Evolutionary conservation across 2,888 invertebrate species (phyloP).

Genomic region (Parnassius apollo): DNA sequence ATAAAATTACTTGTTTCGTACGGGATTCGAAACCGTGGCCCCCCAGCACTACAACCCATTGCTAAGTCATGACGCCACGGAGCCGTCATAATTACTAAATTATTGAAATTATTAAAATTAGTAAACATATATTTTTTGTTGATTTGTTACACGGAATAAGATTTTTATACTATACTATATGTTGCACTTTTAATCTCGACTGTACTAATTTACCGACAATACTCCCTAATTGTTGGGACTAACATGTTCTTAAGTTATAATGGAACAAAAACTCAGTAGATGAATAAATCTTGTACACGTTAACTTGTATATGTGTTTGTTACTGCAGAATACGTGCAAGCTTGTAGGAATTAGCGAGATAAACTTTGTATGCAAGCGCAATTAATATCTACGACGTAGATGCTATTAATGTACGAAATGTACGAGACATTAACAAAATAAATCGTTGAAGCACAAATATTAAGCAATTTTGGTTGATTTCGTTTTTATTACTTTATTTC

Average conservation of each 20-base stretch:
- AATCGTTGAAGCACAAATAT: not conserved
- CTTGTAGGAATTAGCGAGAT: conserved; percentile 32
- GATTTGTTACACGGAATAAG: too few species aligned
- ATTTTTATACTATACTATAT: too few species aligned
- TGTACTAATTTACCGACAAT: conserved; percentile 33
- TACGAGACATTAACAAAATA: not conserved
- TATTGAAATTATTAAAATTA: too few species aligned
- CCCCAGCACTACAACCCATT: too few species aligned
- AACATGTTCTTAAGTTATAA: conserved; percentile 34
- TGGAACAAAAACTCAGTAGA: conserved; percentile 46
- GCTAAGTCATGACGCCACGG: too few species aligned
- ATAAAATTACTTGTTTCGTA: too few species aligned
- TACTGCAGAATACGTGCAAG: conserved; percentile 32
- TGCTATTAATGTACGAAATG: not conserved
- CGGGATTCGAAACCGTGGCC: too few species aligned
- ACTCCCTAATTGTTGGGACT: conserved; percentile 25
- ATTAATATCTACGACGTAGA: not conserved
- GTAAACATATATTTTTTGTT: too few species aligned
- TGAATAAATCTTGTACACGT: conserved; percentile 50
- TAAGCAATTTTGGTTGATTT: too few species aligned
- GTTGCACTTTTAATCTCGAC: conserved; percentile 27
- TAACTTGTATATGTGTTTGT: conserved; percentile 51
- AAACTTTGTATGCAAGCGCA: not conserved
- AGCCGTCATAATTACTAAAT: too few species aligned
- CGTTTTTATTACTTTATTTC: too few species aligned